Evolutionary conservation across 2,113 vertebrate species (phyloP).

Genomic region (Verasper variegatus): DNA sequence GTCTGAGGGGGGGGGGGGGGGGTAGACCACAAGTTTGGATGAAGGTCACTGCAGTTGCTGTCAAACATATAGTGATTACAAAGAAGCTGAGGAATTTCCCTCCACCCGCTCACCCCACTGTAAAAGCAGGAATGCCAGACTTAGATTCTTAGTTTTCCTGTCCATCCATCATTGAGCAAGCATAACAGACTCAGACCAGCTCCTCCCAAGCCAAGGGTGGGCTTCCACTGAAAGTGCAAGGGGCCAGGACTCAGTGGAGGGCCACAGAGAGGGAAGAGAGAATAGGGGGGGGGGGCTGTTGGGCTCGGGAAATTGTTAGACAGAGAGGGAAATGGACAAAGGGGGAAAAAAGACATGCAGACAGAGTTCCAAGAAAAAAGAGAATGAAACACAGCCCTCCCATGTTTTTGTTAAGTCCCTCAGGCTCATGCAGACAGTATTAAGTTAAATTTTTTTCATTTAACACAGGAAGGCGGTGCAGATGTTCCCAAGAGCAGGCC

Average conservation of each 20-base stretch:
- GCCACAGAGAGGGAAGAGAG: conserved; percentile 42
- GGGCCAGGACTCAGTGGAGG: conserved; percentile 63
- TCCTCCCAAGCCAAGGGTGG: conserved; percentile 73
- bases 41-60: conserved; percentile 65
- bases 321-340: conserved; percentile 75
- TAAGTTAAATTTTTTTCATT: conserved; percentile 64
- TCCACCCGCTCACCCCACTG: conserved; percentile 57
- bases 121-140: conserved; percentile 74
- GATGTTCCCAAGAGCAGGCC: conserved; percentile 78
- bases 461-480: conserved; percentile 79
- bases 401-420: conserved; percentile 75
- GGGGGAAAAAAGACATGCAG: conserved; percentile 67
- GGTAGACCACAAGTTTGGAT: conserved; percentile 62
- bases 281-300: conserved; percentile 25
- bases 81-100: conserved; percentile 67
- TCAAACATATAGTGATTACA: conserved; percentile 73
- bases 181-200: conserved; percentile 68
- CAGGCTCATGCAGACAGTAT: conserved; percentile 78
- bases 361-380: conserved; percentile 71
- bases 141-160: conserved; percentile 74
- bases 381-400: conserved; percentile 70
- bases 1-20: conserved; percentile 24
- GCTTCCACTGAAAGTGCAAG: conserved; percentile 73
- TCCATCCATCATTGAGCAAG: conserved; percentile 78
- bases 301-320: conserved; percentile 74